Evolutionary conservation across 2,113 vertebrate genomes (phyloP).

Genomic region (Clarias gariepinus): DNA sequence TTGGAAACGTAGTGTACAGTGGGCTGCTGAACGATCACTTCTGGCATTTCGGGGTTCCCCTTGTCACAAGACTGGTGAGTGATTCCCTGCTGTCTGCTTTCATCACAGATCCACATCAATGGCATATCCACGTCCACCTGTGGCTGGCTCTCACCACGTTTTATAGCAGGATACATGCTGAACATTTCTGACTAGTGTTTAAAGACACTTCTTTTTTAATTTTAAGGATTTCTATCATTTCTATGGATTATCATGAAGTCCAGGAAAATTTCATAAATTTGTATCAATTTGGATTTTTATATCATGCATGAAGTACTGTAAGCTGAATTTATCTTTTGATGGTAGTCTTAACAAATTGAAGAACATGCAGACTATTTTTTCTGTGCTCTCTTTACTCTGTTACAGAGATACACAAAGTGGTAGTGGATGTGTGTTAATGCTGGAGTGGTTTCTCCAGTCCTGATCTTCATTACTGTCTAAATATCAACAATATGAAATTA

Average conservation of each 20-base stretch:
- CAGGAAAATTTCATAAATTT: background rate
- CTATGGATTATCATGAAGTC: background rate
- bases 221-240: background rate
- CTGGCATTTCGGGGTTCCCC: conserved; percentile 73
- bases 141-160: background rate
- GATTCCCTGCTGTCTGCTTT: conserved; percentile 37
- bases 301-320: background rate
- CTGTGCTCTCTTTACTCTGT: background rate
- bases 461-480: conserved; percentile 21
- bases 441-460: conserved; percentile 4
- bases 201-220: background rate
- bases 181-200: background rate
- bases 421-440: conserved; percentile 2
- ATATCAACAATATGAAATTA: conserved; percentile 3
- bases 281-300: background rate
- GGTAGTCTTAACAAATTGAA: background rate
- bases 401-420: background rate
- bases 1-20: conserved; percentile 73
- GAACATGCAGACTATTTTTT: background rate
- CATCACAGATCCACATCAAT: background rate
- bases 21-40: conserved; percentile 72
- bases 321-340: background rate
- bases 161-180: background rate
- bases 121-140: background rate
- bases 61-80: conserved; percentile 76